Conservation (phyloP, 2,888 invertebrate species). For the Lamellibrachia satsuma region DNA sequence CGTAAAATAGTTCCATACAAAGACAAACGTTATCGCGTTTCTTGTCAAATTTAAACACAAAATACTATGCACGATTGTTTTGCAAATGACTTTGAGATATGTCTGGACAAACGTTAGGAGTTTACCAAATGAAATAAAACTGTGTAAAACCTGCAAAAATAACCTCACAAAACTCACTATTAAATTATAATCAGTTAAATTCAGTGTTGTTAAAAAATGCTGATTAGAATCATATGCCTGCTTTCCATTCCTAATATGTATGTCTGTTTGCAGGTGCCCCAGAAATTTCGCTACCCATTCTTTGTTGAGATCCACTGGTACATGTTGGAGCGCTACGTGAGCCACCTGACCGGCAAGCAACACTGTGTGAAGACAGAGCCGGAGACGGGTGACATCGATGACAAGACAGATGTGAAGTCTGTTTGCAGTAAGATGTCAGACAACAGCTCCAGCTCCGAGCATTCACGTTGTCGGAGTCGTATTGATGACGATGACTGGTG, state of each 20-base stretch:
- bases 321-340: constrained; percentile 90
- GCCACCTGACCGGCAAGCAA: constrained; percentile 78
- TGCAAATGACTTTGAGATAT: no score
- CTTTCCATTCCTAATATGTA: not conserved
- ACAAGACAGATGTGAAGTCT: constrained; percentile 13
- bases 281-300: constrained; percentile 97
- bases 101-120: no score
- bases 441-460: constrained; percentile 21
- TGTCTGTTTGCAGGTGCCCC: constrained; percentile 77
- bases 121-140: no score
- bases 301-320: constrained; percentile 99
- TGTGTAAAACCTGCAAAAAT: no score
- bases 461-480: constrained; percentile 19
- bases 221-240: no score
- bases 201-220: no score
- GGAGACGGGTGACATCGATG: not conserved
- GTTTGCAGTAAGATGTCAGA: not conserved
- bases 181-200: no score
- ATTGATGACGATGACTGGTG: not conserved
- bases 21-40: no score
- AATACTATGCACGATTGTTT: no score
- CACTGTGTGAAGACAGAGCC: constrained; percentile 44
- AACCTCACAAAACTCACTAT: no score
- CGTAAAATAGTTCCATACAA: no score
- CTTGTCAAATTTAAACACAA: no score